phyloP scores from a whole-genome alignment of 2,888 invertebrate species.

The Matsumyia berberina region DNA sequence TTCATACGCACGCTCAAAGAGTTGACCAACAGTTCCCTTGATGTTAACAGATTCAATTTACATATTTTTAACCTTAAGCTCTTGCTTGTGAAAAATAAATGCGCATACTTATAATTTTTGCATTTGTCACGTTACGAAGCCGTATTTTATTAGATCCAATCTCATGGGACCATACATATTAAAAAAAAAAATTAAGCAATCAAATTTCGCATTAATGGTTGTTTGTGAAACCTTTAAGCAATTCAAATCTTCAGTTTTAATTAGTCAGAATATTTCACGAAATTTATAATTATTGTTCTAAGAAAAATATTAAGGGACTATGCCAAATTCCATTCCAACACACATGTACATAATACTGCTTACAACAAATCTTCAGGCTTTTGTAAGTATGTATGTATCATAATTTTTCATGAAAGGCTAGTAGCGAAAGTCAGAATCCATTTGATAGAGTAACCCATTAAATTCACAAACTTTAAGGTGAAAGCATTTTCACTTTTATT shows the following conservation, averaged over 20 bases:
- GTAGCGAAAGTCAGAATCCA: constrained; percentile 66
- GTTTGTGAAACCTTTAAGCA: background rate
- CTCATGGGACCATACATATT: background rate
- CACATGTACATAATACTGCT: background rate
- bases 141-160: background rate
- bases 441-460: constrained; percentile 60
- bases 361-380: constrained; percentile 35
- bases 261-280: background rate
- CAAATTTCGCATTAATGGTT: background rate
- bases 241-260: background rate
- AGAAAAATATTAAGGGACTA: no score
- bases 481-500: constrained; percentile 72
- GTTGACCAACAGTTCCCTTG: background rate
- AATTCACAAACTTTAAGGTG: constrained; percentile 61
- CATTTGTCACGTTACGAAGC: constrained; percentile 1
- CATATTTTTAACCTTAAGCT: no score
- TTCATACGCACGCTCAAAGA: background rate
- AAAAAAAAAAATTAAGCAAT: background rate
- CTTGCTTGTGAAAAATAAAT: background rate
- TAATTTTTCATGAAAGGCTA: constrained; percentile 48
- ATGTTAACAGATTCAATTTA: background rate
- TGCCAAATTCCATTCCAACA: no score
- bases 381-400: no score
- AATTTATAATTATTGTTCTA: no score
- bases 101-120: background rate